Evolutionary conservation across 2,113 vertebrate species (phyloP).

Genomic region (Poeciliopsis prolifica): DNA sequence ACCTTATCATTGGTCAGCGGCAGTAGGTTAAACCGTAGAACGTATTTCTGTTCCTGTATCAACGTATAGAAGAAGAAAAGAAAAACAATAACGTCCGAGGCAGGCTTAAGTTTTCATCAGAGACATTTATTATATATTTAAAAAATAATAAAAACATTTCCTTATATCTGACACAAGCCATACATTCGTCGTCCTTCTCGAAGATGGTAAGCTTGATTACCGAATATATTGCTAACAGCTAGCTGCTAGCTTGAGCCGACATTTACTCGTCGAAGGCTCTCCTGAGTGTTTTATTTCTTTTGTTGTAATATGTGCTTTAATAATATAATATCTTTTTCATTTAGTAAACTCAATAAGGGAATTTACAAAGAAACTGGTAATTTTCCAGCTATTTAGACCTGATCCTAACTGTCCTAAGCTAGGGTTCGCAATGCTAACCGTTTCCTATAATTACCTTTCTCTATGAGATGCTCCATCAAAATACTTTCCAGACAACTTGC

Average conservation of each 20-base stretch:
- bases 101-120: conserved; percentile 34
- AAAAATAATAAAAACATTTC: conserved; percentile 10
- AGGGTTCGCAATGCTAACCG: conserved; percentile 56
- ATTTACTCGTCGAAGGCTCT: conserved; percentile 46
- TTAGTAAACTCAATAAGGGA: background rate
- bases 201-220: conserved; percentile 71
- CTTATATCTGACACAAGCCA: conserved; percentile 22
- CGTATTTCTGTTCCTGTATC: conserved; percentile 86
- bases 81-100: conserved; percentile 45
- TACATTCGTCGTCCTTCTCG: conserved; percentile 16
- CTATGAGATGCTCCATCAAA: background rate
- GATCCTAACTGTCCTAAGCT: conserved; percentile 14
- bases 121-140: conserved; percentile 6
- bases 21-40: conserved; percentile 57
- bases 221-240: conserved; percentile 42
- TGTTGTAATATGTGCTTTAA: background rate
- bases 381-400: background rate
- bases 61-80: conserved; percentile 69
- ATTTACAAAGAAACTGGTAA: background rate
- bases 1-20: conserved; percentile 64
- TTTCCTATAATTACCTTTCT: conserved; percentile 31
- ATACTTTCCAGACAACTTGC: background rate
- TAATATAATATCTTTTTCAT: background rate
- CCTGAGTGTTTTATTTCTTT: background rate
- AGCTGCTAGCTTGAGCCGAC: conserved; percentile 56